phyloP scores from a whole-genome alignment of 2,797 vertebrate species.

The Vireo griseus region DNA sequence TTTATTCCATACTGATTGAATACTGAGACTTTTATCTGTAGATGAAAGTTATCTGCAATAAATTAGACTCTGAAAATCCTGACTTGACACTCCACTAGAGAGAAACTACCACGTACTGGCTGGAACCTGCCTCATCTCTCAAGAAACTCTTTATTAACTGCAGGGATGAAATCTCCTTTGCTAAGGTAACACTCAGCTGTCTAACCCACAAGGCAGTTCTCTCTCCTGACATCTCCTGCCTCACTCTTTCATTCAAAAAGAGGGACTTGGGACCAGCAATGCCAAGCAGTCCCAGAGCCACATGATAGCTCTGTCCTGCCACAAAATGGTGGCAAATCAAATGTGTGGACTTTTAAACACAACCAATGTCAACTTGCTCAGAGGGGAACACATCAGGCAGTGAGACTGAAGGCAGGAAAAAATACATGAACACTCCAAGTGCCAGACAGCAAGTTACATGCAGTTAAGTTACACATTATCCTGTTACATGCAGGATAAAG shows the following conservation, averaged over 20 bases:
- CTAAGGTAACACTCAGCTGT: neutral
- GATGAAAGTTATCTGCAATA: neutral
- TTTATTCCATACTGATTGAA: neutral
- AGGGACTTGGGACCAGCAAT: neutral
- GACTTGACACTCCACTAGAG: neutral
- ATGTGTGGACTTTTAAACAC: neutral
- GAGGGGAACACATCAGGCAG: neutral
- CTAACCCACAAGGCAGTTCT: neutral
- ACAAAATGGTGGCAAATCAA: neutral
- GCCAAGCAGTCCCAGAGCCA: neutral
- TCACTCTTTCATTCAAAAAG: neutral
- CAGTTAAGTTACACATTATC: neutral
- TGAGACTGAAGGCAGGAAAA: neutral
- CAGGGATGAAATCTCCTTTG: neutral
- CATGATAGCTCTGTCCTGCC: neutral
- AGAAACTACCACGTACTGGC: neutral
- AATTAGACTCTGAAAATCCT: neutral
- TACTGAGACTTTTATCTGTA: neutral
- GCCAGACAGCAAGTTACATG: neutral
- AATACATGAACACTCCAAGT: rapidly evolving
- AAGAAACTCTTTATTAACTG: neutral
- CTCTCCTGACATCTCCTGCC: neutral
- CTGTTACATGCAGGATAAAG: neutral
- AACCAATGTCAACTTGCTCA: neutral
- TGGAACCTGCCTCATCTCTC: neutral